phyloP scores from a whole-genome alignment of 2,113 vertebrate species.

The Leptocoma aspasia region DNA sequence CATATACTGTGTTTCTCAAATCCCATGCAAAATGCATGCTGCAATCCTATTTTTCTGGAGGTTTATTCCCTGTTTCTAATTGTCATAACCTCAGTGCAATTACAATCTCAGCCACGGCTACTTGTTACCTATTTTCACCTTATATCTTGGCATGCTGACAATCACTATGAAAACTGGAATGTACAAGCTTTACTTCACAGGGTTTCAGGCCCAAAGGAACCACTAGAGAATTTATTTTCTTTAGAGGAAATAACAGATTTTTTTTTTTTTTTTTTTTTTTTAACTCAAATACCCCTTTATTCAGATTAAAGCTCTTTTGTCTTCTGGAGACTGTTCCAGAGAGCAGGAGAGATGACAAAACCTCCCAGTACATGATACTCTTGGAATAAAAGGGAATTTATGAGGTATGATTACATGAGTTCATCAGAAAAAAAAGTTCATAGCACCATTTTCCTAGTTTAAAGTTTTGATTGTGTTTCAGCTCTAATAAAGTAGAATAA shows the following conservation, averaged over 20 bases:
- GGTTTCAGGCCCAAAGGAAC: background rate
- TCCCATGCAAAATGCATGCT: background rate
- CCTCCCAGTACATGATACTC: background rate
- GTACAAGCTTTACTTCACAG: background rate
- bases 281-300: background rate
- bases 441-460: background rate
- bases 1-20: background rate
- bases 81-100: background rate
- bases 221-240: background rate
- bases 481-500: background rate
- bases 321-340: background rate
- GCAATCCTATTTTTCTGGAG: background rate
- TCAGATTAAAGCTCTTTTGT: background rate
- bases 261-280: background rate
- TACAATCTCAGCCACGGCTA: background rate
- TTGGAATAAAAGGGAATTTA: background rate
- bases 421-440: background rate
- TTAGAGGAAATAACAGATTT: background rate
- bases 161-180: background rate
- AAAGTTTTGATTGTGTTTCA: background rate
- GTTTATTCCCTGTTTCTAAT: background rate
- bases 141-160: background rate
- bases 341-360: background rate
- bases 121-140: rapidly evolving
- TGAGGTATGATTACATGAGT: background rate